These are phyloP conservation scores for Pocillopora damicornis DNA, from an alignment of 64 coral and sea anemone species.

Conservation along the genomic window DNA sequence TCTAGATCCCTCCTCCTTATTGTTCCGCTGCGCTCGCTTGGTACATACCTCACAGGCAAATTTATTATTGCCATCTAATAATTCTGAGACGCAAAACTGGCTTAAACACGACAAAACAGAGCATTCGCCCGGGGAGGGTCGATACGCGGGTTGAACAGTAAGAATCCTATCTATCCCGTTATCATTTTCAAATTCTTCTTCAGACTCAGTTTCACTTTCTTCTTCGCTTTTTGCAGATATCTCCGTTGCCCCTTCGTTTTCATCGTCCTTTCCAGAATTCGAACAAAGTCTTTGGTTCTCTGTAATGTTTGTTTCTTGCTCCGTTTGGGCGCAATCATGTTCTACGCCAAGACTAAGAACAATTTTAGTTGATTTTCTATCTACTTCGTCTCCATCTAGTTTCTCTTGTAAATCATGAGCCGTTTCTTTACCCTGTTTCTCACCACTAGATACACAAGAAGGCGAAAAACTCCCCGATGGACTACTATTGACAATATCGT, in stretches of 20 bases:
- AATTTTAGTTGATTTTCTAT: background rate
- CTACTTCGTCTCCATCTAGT: background rate
- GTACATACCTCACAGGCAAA: constrained; percentile 72
- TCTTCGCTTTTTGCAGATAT: background rate
- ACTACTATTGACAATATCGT: background rate
- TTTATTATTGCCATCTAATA: constrained; percentile 62
- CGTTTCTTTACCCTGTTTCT: background rate
- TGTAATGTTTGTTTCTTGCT: no score
- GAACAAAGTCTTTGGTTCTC: background rate
- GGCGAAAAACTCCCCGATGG: background rate
- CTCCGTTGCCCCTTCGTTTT: background rate
- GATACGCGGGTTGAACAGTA: constrained; percentile 29
- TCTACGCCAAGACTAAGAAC: background rate
- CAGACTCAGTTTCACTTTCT: constrained; percentile 21
- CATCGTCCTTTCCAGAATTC: background rate
- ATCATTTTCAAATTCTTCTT: constrained; percentile 15
- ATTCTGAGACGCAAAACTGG: constrained; percentile 59
- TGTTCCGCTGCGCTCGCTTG: background rate
- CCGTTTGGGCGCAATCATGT: background rate
- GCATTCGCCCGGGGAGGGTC: constrained; percentile 46
- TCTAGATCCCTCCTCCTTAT: background rate
- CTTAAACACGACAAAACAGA: constrained; percentile 62
- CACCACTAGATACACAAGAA: background rate
- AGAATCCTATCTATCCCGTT: background rate
- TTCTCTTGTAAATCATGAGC: background rate